These are phyloP conservation scores for Steatornis caripensis DNA, from an alignment of 2,113 vertebrate genomes.

Conservation along the genomic window DNA sequence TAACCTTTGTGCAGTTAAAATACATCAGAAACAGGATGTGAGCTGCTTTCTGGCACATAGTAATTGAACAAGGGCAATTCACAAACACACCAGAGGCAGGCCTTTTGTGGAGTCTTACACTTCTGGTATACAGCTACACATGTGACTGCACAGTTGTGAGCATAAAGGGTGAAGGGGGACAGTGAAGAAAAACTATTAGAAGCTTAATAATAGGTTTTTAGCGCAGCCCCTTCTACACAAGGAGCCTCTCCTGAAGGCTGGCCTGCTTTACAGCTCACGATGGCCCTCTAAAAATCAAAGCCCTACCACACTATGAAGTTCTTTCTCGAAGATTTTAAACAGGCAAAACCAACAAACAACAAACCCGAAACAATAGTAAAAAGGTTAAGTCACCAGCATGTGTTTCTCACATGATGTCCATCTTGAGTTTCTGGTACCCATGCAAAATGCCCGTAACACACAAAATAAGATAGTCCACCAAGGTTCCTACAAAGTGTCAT, in stretches of 20 bases:
- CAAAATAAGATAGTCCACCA: background rate
- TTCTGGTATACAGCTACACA: background rate
- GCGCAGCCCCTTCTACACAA: background rate
- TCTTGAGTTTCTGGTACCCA: background rate
- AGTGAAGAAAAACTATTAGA: constrained; percentile 18
- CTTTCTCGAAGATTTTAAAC: background rate
- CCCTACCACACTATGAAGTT: background rate
- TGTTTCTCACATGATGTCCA: background rate
- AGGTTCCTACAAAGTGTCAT: background rate
- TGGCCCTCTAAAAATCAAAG: background rate
- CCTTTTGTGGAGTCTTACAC: constrained; percentile 32
- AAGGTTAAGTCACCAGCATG: background rate
- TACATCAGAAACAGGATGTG: constrained; percentile 34
- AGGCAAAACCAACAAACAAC: background rate
- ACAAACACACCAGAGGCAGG: background rate
- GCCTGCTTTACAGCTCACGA: background rate
- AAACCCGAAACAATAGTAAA: background rate
- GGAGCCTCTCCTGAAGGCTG: background rate
- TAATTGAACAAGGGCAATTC: constrained; percentile 53
- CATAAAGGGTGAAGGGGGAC: constrained; percentile 10
- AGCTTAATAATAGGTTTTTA: background rate
- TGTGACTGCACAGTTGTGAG: constrained; percentile 29
- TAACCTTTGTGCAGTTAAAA: constrained; percentile 45
- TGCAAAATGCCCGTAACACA: background rate
- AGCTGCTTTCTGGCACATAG: constrained; percentile 41